Conservation (phyloP, 64 coral and sea anemone species). For the Cladopsammia gracilis region DNA sequence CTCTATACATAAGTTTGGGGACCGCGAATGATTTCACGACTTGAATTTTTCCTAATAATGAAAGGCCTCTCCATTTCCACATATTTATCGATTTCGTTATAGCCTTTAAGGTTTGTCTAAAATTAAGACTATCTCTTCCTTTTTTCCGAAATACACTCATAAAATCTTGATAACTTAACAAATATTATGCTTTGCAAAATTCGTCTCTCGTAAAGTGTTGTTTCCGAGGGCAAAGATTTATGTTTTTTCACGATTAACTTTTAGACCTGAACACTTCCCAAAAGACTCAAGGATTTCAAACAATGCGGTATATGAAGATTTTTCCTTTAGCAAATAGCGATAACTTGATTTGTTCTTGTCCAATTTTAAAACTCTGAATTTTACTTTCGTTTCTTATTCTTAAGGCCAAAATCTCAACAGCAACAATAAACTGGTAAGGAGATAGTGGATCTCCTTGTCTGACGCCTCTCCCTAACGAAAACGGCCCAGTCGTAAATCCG, state of each 20-base stretch:
- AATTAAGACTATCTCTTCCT: neutral
- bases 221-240: neutral
- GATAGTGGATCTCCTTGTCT: constrained; percentile 61
- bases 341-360: constrained; percentile 12
- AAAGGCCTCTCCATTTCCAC: constrained; percentile 39
- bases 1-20: constrained; percentile 31
- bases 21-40: constrained; percentile 31
- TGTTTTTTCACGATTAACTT: constrained; percentile 15
- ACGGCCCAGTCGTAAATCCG: constrained; percentile 20
- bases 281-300: constrained; percentile 2
- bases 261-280: constrained; percentile 7
- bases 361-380: neutral
- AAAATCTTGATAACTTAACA: neutral
- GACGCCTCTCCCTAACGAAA: constrained; percentile 24
- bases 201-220: neutral
- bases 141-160: neutral
- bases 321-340: neutral
- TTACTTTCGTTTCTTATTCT: neutral
- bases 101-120: constrained; percentile 4
- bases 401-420: neutral
- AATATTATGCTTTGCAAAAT: constrained; percentile 12
- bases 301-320: neutral
- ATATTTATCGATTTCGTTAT: constrained; percentile 23
- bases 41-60: constrained; percentile 15
- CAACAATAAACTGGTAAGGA: neutral